Base-by-base conservation (phyloP, 1,140 invertebrate species). In the Gerris buenoi region DNA sequence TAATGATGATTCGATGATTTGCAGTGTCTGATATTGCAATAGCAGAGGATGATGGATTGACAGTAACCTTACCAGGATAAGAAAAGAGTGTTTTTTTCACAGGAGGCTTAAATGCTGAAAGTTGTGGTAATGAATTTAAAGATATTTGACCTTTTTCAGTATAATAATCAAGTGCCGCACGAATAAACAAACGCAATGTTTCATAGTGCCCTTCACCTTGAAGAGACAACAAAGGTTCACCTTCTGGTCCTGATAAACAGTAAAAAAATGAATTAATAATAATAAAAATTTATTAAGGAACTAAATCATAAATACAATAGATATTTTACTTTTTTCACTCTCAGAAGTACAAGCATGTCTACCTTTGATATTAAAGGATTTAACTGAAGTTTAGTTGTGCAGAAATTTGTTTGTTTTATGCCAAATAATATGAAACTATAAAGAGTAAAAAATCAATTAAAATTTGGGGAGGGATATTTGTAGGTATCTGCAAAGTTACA, bases 181-280 rank as follows among this genome's bases (percentile, higher is more conserved):
- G 80, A 1, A 88, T 80, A 73, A 91, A 72, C 14, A 59, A 26
- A 13, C 65, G 75, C 33, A 86, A 77, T 13, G 95, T 75, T 72
- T 86, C 82, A 15, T 81, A 83, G 71, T 93, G 86, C 1, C 89
- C 89, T 81, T 96, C 93, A 5, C 93, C 93, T 68, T 90, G 86
- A 14, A 94, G 77, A 58, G 88, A 80, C 71, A 92, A 85, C 14
- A 95, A 71, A 1, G 84, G 86, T 72, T 85, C 82, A 2, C 83
- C 86, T 57, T 78, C 76, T 0, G 92, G 91, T 67, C 88, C 88
- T 84, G 76, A n/a, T n/a, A n/a, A n/a, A n/a, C n/a, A n/a, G n/a
- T n/a, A n/a, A n/a, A n/a, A n/a, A n/a, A n/a, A n/a, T n/a, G n/a
- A n/a, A n/a, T n/a, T n/a, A n/a, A n/a, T n/a, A n/a, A n/a, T n/a